Conservation (phyloP, 2,888 invertebrate species). For the Leptogaster cylindrica region DNA sequence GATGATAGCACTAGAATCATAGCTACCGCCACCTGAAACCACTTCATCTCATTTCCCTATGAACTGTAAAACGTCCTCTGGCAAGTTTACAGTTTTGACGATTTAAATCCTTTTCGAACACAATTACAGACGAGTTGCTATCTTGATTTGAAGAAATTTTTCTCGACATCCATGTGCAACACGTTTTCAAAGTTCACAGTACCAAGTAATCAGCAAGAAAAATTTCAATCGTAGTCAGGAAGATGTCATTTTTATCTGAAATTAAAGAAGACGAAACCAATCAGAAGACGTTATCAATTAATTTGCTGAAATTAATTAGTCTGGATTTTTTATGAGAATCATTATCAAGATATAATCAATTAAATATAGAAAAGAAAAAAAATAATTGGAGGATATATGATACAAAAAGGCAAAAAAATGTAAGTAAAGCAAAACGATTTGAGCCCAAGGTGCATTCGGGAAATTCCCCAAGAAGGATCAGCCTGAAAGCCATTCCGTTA, state of each 20-base stretch:
- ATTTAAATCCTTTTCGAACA: constrained; percentile 9
- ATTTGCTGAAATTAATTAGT: too few relatives aligned
- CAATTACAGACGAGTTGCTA: constrained; percentile 29
- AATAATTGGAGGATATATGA: too few relatives aligned
- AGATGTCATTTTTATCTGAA: constrained; percentile 33
- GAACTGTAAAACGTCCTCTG: constrained; percentile 53
- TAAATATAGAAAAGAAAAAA: too few relatives aligned
- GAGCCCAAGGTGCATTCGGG: too few relatives aligned
- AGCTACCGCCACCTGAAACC: constrained; percentile 63
- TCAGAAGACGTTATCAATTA: background rate
- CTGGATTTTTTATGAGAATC: too few relatives aligned
- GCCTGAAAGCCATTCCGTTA: too few relatives aligned
- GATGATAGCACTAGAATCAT: constrained; percentile 63
- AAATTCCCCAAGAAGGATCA: too few relatives aligned
- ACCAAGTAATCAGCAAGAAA: constrained; percentile 21
- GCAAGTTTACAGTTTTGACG: constrained; percentile 43
- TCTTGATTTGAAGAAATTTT: constrained; percentile 19
- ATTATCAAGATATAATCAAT: too few relatives aligned
- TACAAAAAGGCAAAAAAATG: too few relatives aligned
- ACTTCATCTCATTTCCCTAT: constrained; percentile 64
- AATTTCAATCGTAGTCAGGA: constrained; percentile 27
- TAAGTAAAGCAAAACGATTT: too few relatives aligned
- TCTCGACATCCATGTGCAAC: constrained; percentile 32
- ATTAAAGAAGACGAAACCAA: background rate
- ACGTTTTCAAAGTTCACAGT: constrained; percentile 18